Evolutionary conservation across 1,140 invertebrate genomes (phyloP), one percentile per base, ranked within the genome.

Genomic region (Bicyclus anynana): DNA sequence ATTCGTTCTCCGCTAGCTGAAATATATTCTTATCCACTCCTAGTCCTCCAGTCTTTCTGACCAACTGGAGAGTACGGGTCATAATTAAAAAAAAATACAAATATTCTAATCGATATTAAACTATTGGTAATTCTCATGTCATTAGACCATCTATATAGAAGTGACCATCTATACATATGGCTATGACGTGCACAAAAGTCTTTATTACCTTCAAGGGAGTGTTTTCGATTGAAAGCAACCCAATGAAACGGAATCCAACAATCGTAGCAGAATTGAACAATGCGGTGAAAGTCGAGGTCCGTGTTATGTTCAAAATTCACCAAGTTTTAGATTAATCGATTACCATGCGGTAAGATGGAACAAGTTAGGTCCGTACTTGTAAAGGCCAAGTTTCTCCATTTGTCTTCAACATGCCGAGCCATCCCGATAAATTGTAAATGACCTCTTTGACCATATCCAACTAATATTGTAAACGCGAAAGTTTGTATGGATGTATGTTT

Each of bases 321-420:
- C 50, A 75, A 81, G 73, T 81, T 78, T 80, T 48, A 64, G 71
- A 81, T 80, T 78, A 81, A 83, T 83, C 80, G 72, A 77, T 74
- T 77, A 69, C 62, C 47, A 37, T 75, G 71, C 58, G 72, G 72
- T 69, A 65, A 74, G 70, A 73, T 72, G 62, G 70, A 62, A 59
- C 60, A 76, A 78, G 68, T 80, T 83, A 59, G 70, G 72, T 65
- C 55, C 67, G 63, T 47, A 67, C 55, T 77, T 67, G 55, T 69
- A 69, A 53, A 51, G 49, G 49, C 47, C 23, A 74, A 76, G 65
- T 77, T 77, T 60, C 38, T 58, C 59, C 62, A 73, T 79, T 80
- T 70, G 63, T 74, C 62, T 53, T 40, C 20, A 16, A 53, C 46
- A 49, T 46, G 27, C 40, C 21, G 18, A 29, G 46, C 17, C 20